Conservation (phyloP, 2,888 invertebrate species). For the Pemphredon lugubris region DNA sequence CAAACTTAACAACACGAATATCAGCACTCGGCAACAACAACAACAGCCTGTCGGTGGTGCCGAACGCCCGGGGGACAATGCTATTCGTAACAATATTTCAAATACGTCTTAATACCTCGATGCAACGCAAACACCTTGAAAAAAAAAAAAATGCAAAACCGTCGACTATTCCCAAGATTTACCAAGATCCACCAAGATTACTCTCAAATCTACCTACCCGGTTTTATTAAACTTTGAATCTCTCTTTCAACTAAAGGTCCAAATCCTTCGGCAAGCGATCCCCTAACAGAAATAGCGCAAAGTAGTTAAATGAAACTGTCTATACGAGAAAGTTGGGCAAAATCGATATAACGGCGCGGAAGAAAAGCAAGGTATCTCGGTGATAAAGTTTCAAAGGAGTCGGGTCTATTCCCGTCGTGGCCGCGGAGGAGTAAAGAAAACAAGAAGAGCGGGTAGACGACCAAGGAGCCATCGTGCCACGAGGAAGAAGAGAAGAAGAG, state of each 20-base stretch:
- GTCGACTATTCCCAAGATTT: not conserved
- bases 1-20: no score
- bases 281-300: slow-evolving; percentile 1
- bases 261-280: not conserved
- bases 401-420: slow-evolving; percentile 10
- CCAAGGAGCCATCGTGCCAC: slow-evolving; percentile 8
- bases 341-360: not conserved
- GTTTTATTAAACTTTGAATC: not conserved
- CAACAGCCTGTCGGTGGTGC: no score
- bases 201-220: no score
- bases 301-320: slow-evolving; percentile 1
- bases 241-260: not conserved
- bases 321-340: not conserved
- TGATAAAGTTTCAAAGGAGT: slow-evolving; percentile 16
- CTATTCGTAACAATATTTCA: no score
- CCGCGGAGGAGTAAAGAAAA: not conserved
- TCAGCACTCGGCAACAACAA: no score
- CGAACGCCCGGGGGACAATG: no score
- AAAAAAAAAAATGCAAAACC: not conserved
- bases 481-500: not conserved
- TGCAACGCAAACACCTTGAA: no score
- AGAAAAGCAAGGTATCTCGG: slow-evolving; percentile 1
- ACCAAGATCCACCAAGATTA: no score
- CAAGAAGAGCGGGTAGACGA: slow-evolving; percentile 20
- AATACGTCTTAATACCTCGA: no score